Base-by-base conservation (phyloP, 2,888 invertebrate species). In the Julus scandinavius region DNA sequence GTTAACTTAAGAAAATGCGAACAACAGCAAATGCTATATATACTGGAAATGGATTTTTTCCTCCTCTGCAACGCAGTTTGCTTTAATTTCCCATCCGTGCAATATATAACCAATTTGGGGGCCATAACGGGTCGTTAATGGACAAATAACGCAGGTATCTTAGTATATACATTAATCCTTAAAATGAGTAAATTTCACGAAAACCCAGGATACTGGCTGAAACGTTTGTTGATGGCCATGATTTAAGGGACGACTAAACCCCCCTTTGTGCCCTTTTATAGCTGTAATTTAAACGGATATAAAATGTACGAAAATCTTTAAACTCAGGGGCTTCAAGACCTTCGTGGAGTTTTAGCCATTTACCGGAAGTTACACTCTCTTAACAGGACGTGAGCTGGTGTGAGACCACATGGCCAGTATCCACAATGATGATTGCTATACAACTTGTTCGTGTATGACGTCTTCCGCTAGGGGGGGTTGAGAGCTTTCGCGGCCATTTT, bases 61-160 rank as follows among this genome's bases (percentile, higher is more conserved):
- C 80, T 20, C 38, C 80, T 80, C 80, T 38, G 80, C 80, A 80
- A 80, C 38, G 38, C 80, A 38, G 80, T 80, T 80, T 80, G 80
- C 38, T 80, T 85, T 85, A 85, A 50, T 85, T 49, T 85, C 85
- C 50, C 85, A 85, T 85, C 85, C 29, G 50, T 20, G 85, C 85
- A 85, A 85, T 85, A 85, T 80, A 80, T 85, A 85, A 50, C 85
- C 85, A 85, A 85, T 85, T 85, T 85, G 85, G 85, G 85, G 45
- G 45, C 50, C 85, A 50, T 45, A 85, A 49, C 85, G 20, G 45
- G 45, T 85, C 50, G 45, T 85, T 85, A 85, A 85, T 85, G 85
- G 45, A 50, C 45, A 45, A 85, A 85, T 85, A 85, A 85, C 85
- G 85, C 80, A 3, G 7, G 38, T 13, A 38, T 80, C 38, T 80